phyloP scores from a whole-genome alignment of 2,113 vertebrate species.

The Motacilla tschutschensis region DNA sequence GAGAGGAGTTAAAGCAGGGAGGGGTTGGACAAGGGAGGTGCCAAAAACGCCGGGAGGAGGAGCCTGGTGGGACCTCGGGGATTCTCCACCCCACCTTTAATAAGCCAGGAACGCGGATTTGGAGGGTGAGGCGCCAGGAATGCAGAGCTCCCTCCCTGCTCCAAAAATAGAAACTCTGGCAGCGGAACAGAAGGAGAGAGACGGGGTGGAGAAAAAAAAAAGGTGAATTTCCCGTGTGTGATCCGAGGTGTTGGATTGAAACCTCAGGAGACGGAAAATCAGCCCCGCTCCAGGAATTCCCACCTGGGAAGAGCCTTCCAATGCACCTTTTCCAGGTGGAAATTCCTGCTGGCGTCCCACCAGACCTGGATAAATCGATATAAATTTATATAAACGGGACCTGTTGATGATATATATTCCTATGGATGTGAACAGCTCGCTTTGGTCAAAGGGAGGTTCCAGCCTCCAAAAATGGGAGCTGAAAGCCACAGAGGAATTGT shows the following conservation, averaged over 20 bases:
- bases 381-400: too few relatives aligned
- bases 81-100: background rate
- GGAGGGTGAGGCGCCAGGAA: background rate
- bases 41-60: background rate
- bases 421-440: fast-evolving
- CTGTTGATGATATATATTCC: fast-evolving
- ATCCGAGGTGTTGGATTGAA: background rate
- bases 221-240: too few relatives aligned
- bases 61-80: background rate
- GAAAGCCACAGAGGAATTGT: background rate
- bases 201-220: fast-evolving
- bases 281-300: background rate
- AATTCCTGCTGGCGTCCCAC: background rate
- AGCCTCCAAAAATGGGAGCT: background rate
- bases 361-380: background rate
- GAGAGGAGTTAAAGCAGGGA: background rate
- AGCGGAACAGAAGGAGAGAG: background rate
- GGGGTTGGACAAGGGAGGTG: background rate
- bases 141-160: background rate
- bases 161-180: background rate
- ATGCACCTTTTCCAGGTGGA: background rate
- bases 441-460: background rate
- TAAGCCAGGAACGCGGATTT: background rate
- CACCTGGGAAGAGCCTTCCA: background rate
- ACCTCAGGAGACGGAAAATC: background rate